Conservation (phyloP, 2,113 vertebrate genomes). For the Eleginops maclovinus region DNA sequence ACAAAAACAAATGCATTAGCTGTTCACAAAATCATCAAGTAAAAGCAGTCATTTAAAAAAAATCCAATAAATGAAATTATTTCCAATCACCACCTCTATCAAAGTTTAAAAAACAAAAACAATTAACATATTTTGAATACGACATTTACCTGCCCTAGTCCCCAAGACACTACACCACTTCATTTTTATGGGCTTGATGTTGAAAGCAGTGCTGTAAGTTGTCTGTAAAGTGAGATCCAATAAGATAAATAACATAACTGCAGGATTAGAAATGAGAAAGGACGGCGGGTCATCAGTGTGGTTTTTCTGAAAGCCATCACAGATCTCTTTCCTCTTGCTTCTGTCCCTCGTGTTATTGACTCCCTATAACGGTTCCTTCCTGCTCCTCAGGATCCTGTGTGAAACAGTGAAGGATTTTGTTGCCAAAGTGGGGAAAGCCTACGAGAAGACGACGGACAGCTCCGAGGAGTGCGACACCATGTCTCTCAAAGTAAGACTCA, state of each 20-base stretch:
- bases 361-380: not conserved
- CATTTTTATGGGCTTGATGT: no score
- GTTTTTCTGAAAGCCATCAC: not conserved
- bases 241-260: not conserved
- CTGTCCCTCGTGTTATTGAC: not conserved
- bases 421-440: conserved; percentile 95
- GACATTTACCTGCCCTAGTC: no score
- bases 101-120: no score
- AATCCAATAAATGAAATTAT: no score
- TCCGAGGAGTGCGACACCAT: conserved; percentile 90
- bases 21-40: no score
- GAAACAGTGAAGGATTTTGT: conserved; percentile 98
- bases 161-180: no score
- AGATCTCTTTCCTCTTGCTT: not conserved
- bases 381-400: conserved; percentile 89
- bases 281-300: not conserved
- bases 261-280: not conserved
- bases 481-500: conserved; percentile 90
- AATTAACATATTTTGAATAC: no score
- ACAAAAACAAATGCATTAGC: no score
- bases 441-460: conserved; percentile 91
- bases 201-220: not conserved
- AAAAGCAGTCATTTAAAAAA: no score
- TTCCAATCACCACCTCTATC: no score
- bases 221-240: not conserved